Conservation (phyloP, 1,140 invertebrate species). For the Bombus vancouverensis region DNA sequence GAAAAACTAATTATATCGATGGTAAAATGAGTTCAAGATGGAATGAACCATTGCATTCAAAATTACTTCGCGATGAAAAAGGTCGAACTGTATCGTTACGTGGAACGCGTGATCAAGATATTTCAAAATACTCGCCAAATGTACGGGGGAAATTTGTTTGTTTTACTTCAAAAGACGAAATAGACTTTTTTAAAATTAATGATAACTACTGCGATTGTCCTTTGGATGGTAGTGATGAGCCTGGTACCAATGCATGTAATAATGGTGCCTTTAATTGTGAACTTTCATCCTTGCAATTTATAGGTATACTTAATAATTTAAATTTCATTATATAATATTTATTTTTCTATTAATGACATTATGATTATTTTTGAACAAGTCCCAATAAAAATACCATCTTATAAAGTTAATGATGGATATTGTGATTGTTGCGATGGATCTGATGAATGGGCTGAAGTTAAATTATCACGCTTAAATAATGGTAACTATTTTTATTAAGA, state of each 20-base stretch:
- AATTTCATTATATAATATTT: constrained; percentile 7
- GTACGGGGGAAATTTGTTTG: constrained; percentile 78
- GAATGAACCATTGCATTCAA: constrained; percentile 61
- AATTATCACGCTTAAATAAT: constrained; percentile 41
- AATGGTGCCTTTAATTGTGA: constrained; percentile 92
- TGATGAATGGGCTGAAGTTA: constrained; percentile 85
- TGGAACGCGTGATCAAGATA: constrained; percentile 71
- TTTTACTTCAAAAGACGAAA: constrained; percentile 75
- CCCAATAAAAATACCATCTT: constrained; percentile 83
- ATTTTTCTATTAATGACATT: constrained; percentile 9
- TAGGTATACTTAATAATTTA: constrained; percentile 52
- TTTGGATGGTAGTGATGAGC: constrained; percentile 93
- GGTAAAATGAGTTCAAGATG: constrained; percentile 53
- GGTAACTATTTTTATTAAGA: constrained; percentile 39
- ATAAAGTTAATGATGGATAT: constrained; percentile 95
- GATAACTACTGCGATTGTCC: constrained; percentile 97
- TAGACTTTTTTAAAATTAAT: constrained; percentile 89
- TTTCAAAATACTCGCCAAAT: constrained; percentile 76
- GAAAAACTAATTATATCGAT: constrained; percentile 25
- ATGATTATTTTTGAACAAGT: constrained; percentile 34
- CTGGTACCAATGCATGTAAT: constrained; percentile 93
- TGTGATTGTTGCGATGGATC: constrained; percentile 96
- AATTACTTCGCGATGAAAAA: constrained; percentile 63
- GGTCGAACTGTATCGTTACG: constrained; percentile 65
- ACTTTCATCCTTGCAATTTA: constrained; percentile 29